phyloP scores from a whole-genome alignment of 2,888 invertebrate species.

The Parnassius glacialis region DNA sequence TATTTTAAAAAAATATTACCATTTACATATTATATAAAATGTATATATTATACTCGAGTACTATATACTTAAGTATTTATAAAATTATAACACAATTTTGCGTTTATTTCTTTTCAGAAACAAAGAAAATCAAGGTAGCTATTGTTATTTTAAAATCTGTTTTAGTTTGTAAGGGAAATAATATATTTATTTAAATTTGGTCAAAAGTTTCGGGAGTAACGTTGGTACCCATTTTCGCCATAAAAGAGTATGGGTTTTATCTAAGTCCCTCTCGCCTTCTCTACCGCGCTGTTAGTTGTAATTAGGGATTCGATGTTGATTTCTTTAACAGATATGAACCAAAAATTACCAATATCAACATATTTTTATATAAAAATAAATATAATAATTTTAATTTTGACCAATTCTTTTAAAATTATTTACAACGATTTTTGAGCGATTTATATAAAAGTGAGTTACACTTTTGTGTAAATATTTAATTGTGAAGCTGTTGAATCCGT shows the following conservation, averaged over 20 bases:
- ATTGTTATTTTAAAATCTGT: not conserved
- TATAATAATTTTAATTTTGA: too few relatives aligned
- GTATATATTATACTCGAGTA: too few relatives aligned
- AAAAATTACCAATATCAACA: not conserved
- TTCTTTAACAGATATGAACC: not conserved
- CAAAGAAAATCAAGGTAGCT: too few relatives aligned
- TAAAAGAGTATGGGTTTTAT: not conserved
- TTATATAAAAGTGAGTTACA: conserved; percentile 3
- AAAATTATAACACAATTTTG: too few relatives aligned
- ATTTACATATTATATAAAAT: too few relatives aligned
- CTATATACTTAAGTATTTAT: too few relatives aligned
- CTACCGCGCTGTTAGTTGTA: not conserved
- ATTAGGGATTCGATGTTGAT: not conserved
- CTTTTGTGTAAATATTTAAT: not conserved
- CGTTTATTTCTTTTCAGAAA: too few relatives aligned
- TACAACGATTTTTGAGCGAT: not conserved
- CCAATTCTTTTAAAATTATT: too few relatives aligned
- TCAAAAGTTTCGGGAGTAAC: not conserved
- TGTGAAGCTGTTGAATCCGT: not conserved
- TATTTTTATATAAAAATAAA: not conserved
- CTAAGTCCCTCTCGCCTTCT: not conserved
- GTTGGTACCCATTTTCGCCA: not conserved
- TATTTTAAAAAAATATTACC: too few relatives aligned
- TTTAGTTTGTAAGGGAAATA: not conserved
- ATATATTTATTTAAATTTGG: not conserved